Base-by-base conservation (phyloP, 2,888 invertebrate genomes). In the Troides oblongomaculatus region DNA sequence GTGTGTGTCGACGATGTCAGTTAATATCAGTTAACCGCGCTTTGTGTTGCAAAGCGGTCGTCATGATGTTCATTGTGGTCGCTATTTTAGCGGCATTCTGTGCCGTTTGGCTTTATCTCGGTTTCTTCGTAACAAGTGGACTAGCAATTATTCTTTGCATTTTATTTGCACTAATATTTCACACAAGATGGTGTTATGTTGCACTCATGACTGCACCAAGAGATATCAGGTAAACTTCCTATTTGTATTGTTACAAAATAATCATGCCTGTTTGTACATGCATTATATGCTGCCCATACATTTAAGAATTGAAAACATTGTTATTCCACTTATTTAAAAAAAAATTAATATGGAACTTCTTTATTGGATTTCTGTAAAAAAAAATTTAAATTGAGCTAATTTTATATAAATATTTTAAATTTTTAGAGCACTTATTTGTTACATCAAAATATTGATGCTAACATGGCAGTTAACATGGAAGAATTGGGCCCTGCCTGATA, bases 101-200 rank as follows among this genome's bases (percentile, higher is more conserved):
- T 59, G 84, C 92, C 67, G 83, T 93, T 70, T 93, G 90, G 87
- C 80, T 90, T 70, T 90, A 88, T 76, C 86, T 95, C 81, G 96
- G 96, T 72, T 93, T 95, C 84, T 86, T 94, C 78, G 95, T 93
- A 79, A 94, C 96, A 68, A 77, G 95, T 43, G 93, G 94, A 76
- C 90, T 95, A 69, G 83, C 94, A 69, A 81, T 95, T 72, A 93
- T 94, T 64, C 93, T 95, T 69, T 74, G 93, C 73, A 90, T 94
- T 71, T 93, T 95, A 39, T 95, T 95, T 79, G 85, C 95, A 69
- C 85, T 95, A 68, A 93, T 95, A 61, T 95, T 95, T 66, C 95
- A 96, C 74, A 94, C 95, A 84, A 93, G 94, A 81, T 97, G 97
- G 96, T 94, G 95, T 79, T 96, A 96, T 81, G 94, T 97, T 70